phyloP scores from a whole-genome alignment of 2,888 invertebrate genomes.

The Amblyteles armatorius region DNA sequence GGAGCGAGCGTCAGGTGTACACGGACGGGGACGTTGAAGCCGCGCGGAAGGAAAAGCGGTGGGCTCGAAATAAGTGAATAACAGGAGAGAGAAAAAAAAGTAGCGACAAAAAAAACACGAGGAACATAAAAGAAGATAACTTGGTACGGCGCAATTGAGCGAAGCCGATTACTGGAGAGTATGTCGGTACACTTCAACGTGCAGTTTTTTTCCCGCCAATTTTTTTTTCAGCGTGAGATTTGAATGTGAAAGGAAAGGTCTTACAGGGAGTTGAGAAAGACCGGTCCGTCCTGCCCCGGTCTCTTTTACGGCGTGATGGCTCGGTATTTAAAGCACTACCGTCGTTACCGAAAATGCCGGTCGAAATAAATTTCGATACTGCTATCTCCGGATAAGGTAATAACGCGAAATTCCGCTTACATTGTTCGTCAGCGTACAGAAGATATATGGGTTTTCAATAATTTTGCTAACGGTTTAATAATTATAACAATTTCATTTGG shows the following conservation, averaged over 20 bases:
- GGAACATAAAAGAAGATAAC: neutral
- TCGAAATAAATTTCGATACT: neutral
- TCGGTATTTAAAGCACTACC: neutral
- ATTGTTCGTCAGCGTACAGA: no score
- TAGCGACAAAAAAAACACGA: conserved; percentile 11
- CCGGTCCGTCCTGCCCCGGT: no score
- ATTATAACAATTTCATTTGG: no score
- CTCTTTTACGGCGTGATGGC: neutral
- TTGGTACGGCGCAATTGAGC: conserved; percentile 19
- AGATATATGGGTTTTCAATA: no score
- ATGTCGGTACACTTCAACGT: neutral
- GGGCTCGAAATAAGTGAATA: conserved; percentile 36
- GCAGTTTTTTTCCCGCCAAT: neutral
- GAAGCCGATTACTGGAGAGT: conserved; percentile 3
- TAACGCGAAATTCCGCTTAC: neutral
- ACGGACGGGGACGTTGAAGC: conserved; percentile 14
- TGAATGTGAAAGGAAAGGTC: neutral
- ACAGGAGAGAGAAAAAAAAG: neutral
- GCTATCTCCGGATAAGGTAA: neutral
- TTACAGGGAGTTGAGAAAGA: neutral
- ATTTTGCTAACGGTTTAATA: no score
- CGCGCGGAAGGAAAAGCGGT: conserved; percentile 35
- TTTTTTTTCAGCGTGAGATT: neutral
- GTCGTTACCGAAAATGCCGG: neutral
- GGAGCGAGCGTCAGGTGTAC: conserved; percentile 36